Conservation (phyloP, 2,797 vertebrate species). For the Poecilia velifera region DNA sequence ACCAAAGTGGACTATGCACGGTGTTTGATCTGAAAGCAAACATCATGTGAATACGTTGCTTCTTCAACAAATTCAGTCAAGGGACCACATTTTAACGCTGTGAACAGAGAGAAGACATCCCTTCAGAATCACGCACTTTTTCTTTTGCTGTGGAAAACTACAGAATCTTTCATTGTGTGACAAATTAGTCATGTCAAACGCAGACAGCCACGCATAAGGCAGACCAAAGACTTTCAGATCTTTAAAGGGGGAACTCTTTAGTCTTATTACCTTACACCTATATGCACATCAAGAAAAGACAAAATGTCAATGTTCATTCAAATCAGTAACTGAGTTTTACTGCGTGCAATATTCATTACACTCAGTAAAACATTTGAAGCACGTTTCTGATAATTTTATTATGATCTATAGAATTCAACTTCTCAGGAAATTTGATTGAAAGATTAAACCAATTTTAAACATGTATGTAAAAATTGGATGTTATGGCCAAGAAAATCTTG, state of each 20-base stretch:
- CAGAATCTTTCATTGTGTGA: conserved; percentile 6
- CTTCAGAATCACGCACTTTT: not conserved
- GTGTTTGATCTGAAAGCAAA: conserved; percentile 5
- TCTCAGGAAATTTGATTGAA: not conserved
- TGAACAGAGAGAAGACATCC: conserved; percentile 13
- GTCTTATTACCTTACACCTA: not conserved
- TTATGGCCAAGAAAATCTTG: not conserved
- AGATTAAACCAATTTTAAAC: not conserved
- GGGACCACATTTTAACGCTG: conserved; percentile 6
- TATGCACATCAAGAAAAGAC: not conserved
- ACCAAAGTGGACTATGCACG: not conserved
- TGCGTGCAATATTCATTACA: not conserved
- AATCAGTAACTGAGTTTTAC: not conserved
- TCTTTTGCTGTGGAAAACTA: conserved; percentile 20
- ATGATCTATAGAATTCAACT: not conserved
- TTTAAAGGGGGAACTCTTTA: not conserved
- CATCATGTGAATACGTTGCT: conserved; percentile 15
- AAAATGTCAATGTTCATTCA: not conserved
- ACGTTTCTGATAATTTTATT: not conserved
- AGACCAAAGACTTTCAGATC: conserved; percentile 5
- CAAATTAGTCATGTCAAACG: conserved; percentile 24
- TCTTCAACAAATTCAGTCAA: conserved; percentile 25
- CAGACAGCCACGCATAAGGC: conserved; percentile 9
- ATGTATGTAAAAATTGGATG: not conserved
- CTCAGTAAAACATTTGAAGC: not conserved